Conservation (phyloP, 1,140 invertebrate genomes). For the Hyles euphorbiae region DNA sequence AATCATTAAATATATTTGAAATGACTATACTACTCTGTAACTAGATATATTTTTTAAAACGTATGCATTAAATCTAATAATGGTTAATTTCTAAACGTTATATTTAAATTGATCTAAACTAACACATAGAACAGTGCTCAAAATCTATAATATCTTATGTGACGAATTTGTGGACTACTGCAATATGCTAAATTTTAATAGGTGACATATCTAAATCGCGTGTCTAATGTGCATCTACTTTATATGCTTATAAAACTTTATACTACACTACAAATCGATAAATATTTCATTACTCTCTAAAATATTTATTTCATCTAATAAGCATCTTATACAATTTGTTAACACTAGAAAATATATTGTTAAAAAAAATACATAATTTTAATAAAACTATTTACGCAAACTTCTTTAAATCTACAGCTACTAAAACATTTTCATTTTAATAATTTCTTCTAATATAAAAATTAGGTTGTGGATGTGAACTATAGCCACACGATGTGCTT, state of each 20-base stretch:
- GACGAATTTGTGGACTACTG: too few species aligned
- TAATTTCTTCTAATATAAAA: not conserved
- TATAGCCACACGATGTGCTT: not conserved
- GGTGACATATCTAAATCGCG: too few species aligned
- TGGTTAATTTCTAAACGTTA: too few species aligned
- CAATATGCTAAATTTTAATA: too few species aligned
- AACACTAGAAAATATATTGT: not conserved
- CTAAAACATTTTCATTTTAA: not conserved
- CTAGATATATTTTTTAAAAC: not conserved
- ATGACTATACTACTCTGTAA: not conserved
- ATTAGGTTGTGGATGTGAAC: constrained; percentile 7
- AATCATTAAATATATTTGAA: constrained; percentile 14
- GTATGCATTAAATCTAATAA: not conserved
- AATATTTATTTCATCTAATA: too few species aligned
- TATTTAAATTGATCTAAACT: too few species aligned
- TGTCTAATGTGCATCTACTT: too few species aligned
- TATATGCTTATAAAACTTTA: too few species aligned
- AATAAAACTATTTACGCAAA: not conserved
- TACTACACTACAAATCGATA: too few species aligned
- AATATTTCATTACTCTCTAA: too few species aligned
- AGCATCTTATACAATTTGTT: not conserved
- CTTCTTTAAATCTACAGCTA: not conserved
- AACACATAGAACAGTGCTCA: too few species aligned
- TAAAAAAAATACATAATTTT: not conserved
- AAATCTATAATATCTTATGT: too few species aligned